Base-by-base conservation (phyloP, 2,888 invertebrate genomes). In the Folsomia candida region DNA sequence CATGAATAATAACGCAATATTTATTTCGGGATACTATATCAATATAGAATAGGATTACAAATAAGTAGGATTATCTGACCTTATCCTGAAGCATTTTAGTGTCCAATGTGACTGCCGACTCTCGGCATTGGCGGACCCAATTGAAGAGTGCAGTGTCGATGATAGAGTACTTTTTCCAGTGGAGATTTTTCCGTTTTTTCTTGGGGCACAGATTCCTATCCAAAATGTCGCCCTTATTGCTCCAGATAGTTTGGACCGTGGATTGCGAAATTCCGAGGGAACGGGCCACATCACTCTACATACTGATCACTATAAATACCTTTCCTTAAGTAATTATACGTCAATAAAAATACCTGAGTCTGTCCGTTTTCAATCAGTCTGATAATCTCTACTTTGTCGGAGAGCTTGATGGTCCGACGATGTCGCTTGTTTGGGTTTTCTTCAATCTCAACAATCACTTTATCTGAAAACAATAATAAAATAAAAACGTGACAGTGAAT, bases 201-300 rank as follows among this genome's bases (percentile, higher is more conserved):
- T 68, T 68, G 1, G 73, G 70, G 11, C 65, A 61, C 18, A n/a
- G 14, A 24, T 47, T 54, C 29, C 66, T 67, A 1, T 63, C 61
- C 14, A 73, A 24, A 26, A 73, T 70, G 22, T 70, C 66, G 22
- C 60, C 28, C 51, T 70, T 54, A 51, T 68, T 57, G 59, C 70
- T 73, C 73, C 73, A 73, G 26, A 73, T 73, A 1, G 73, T 73
- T 67, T 73, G 73, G 20, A 73, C 54, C 2, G 73, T 73, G 11
- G 73, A 73, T 1, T 68, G 68, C 20, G 68, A 57, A 0, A 69
- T 63, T 25, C 66, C 54, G 14, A 73, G 29, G 2, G 70, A 66
- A 24, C 66, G 68, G 9, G 73, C 73, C 1, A 73, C 73, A 2
- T 57, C 58, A 0, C 70, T 68, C n/a, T n/a, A n/a, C n/a, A n/a